phyloP scores from a whole-genome alignment of 1,140 invertebrate species.

The Lucilia sericata region DNA sequence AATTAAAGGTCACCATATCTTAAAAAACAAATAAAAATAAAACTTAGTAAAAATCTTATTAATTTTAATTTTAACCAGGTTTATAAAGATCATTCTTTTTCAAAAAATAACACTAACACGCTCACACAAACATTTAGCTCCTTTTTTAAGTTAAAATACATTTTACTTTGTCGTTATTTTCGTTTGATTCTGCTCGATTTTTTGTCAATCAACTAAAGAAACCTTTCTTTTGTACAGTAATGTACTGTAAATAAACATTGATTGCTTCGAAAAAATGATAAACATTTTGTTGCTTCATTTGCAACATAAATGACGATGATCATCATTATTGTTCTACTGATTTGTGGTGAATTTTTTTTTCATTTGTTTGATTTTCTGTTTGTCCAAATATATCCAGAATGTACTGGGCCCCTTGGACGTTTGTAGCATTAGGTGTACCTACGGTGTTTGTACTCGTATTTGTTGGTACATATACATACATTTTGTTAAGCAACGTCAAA shows the following conservation, averaged over 20 bases:
- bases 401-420: no score
- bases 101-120: neutral
- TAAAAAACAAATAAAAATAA: neutral
- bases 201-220: neutral
- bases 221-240: constrained; percentile 18
- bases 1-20: constrained; percentile 8
- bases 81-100: neutral
- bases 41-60: neutral
- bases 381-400: neutral
- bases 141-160: neutral
- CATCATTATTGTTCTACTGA: neutral
- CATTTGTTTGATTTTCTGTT: neutral
- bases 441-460: neutral
- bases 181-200: no score
- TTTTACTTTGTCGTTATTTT: neutral
- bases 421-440: neutral
- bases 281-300: constrained; percentile 14
- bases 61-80: no score
- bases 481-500: constrained; percentile 56
- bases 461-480: neutral
- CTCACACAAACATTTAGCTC: neutral
- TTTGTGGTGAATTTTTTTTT: neutral
- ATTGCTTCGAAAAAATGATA: constrained; percentile 26
- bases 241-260: constrained; percentile 42
- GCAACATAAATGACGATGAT: constrained; percentile 19